Evolutionary conservation across 2,888 invertebrate genomes (phyloP).

Genomic region (Syrista parreyssii): DNA sequence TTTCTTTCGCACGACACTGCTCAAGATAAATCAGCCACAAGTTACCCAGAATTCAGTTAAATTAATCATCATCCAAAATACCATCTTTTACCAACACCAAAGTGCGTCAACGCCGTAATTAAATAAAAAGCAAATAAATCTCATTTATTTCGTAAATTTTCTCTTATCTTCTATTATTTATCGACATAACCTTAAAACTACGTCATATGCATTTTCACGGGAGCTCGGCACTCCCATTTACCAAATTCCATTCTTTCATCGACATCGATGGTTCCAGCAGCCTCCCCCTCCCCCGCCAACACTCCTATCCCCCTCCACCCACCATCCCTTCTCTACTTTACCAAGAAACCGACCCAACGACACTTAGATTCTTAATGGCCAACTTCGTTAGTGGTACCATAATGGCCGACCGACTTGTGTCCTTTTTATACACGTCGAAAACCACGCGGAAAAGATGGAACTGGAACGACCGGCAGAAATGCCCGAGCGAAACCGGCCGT

Average conservation of each 20-base stretch:
- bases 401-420: background rate
- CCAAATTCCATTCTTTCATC: slow-evolving; percentile 62
- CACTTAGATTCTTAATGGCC: slow-evolving; percentile 41
- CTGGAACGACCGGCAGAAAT: background rate
- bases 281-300: too few species aligned
- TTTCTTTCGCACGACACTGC: background rate
- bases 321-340: background rate
- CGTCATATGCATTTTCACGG: slow-evolving; percentile 4
- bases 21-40: background rate
- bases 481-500: background rate
- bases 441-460: background rate
- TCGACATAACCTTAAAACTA: background rate
- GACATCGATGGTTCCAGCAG: slow-evolving; percentile 43
- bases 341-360: slow-evolving; percentile 35
- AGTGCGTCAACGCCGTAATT: background rate
- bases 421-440: background rate
- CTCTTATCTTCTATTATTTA: background rate
- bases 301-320: background rate
- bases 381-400: slow-evolving; percentile 23
- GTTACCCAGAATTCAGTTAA: background rate
- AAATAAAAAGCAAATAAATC: background rate
- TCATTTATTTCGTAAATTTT: too few species aligned
- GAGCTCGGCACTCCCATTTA: slow-evolving; percentile 56
- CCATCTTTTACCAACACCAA: slow-evolving; percentile 20
- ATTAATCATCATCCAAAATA: slow-evolving; percentile 8